Conservation (phyloP, 1,140 invertebrate genomes). For the Polyergus mexicanus region DNA sequence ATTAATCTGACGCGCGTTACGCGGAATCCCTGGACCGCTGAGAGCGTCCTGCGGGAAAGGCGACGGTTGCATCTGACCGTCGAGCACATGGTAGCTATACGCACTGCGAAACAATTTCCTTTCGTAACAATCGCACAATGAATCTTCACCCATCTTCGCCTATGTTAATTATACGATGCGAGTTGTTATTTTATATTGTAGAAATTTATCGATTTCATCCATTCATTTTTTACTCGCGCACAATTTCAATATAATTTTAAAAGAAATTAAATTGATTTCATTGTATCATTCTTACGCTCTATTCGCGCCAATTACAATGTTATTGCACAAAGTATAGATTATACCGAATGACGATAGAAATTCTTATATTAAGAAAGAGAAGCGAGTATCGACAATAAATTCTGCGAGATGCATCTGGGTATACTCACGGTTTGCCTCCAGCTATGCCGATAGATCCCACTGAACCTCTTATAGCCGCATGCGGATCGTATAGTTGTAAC, state of each 20-base stretch:
- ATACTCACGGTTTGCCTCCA: constrained; percentile 97
- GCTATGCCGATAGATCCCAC: constrained; percentile 89
- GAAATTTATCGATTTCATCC: not conserved
- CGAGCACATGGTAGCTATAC: constrained; percentile 92
- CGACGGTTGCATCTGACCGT: constrained; percentile 92
- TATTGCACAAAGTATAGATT: not conserved
- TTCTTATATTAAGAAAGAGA: not conserved
- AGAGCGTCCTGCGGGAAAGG: constrained; percentile 95
- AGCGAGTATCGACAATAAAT: not conserved
- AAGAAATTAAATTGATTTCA: not conserved
- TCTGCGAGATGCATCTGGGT: not conserved
- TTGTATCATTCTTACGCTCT: not conserved
- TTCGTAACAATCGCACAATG: not conserved
- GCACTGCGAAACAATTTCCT: constrained; percentile 86
- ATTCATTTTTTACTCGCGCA: not conserved
- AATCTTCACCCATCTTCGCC: not conserved
- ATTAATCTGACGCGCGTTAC: constrained; percentile 92
- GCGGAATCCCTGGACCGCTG: constrained; percentile 96
- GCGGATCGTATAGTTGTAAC: constrained; percentile 88
- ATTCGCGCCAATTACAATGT: not conserved
- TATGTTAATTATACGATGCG: not conserved
- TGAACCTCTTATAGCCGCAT: constrained; percentile 88
- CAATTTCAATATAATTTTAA: not conserved
- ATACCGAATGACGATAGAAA: not conserved
- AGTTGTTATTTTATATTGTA: not conserved